phyloP scores from a whole-genome alignment of 2,888 invertebrate species.

The Piscicola geometra region DNA sequence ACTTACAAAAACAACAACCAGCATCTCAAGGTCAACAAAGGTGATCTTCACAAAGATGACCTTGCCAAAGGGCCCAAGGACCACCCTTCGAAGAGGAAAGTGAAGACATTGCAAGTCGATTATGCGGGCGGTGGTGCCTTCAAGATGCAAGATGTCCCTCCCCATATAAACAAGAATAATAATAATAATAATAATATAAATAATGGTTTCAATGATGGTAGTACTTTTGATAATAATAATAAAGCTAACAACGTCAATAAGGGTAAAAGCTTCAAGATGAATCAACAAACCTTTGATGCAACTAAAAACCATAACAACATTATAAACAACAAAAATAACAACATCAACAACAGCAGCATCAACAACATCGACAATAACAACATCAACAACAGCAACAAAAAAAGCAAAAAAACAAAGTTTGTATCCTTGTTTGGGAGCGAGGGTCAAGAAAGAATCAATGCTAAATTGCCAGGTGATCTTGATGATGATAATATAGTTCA shows the following conservation, averaged over 20 bases:
- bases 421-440: conserved; percentile 71
- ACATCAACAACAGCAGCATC: background rate
- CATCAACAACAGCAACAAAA: background rate
- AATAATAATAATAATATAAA: background rate
- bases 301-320: background rate
- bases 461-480: conserved; percentile 58
- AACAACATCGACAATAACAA: background rate
- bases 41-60: background rate
- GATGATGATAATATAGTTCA: conserved; percentile 30
- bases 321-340: background rate
- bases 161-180: background rate
- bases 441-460: conserved; percentile 60
- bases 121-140: background rate
- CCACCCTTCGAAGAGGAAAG: background rate
- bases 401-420: conserved; percentile 62
- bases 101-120: no score
- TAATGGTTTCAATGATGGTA: background rate
- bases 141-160: background rate
- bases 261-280: background rate
- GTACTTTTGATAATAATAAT: background rate
- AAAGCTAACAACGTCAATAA: background rate
- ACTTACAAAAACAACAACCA: no score
- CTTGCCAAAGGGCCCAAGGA: background rate
- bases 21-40: no score
- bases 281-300: conserved; percentile 5